Base-by-base conservation (phyloP, 2,797 vertebrate genomes). In the Pteropus rufus region DNA sequence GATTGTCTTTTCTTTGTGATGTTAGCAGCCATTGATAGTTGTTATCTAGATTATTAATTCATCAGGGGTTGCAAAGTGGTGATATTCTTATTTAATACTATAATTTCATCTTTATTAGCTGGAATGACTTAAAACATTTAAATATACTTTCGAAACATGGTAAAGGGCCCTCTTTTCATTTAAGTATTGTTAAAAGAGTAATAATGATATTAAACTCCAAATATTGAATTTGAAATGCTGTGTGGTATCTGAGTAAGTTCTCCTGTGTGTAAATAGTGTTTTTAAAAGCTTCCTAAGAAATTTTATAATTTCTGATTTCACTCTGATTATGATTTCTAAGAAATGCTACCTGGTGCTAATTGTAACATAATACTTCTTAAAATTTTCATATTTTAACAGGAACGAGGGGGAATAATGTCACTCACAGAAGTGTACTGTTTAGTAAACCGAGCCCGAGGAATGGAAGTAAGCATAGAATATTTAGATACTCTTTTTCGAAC, bases 381-480 rank as follows among this genome's bases (percentile, higher is more conserved):
- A 0, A 16, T 12, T 94, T 96, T 97, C 84, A 23, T 97, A 93
- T 92, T 97, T 97, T 72, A 94, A 89, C 96, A 99, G 99, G 99
- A 99, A 97, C 99, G 99, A 82, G 99, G 99, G 1, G 99, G 99
- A 46, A 99, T 99, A 99, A 99, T 99, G 99, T 99, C 99, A 0
- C 99, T 99, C 36, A 99, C 99, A 0, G 99, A 99, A 96, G 99
- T 99, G 34, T 99, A 99, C 98, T 99, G 99, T 95, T 98, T 99
- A 76, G 99, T 99, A 72, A 99, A 99, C 96, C 98, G 99, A 1
- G 99, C 99, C 12, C 98, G 99, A 97, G 99, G 99, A 81, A 99
- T 99, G 98, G 99, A 99, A 99, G 99, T 99, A 98, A 99, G 97
- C 60, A 72, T 21, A 39, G 16, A 77, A 84, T 52, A n/a, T 87